These are phyloP conservation scores for Jordanella pulchra DNA, from an alignment of 2,797 vertebrate species.

Conservation along the genomic window DNA sequence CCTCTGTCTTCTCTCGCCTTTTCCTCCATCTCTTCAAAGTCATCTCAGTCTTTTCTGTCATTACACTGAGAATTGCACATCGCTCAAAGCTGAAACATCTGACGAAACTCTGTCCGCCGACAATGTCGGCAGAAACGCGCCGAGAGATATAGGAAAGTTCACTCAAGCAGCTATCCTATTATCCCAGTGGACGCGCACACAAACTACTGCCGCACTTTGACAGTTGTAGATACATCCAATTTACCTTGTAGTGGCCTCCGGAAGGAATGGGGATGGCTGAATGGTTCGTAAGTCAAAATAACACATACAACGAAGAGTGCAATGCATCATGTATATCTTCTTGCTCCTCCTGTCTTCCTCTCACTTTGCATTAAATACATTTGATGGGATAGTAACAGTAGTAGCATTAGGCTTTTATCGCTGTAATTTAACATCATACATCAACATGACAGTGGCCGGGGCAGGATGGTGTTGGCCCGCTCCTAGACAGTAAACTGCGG, in stretches of 20 bases:
- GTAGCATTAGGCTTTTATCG: slow-evolving; percentile 67
- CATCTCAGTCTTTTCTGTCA: slow-evolving; percentile 62
- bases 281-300: slow-evolving; percentile 46
- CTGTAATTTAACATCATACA: slow-evolving; percentile 68
- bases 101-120: slow-evolving; percentile 63
- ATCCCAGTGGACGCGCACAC: slow-evolving; percentile 42
- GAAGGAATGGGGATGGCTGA: slow-evolving; percentile 53
- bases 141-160: slow-evolving; percentile 62
- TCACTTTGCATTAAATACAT: slow-evolving; percentile 63
- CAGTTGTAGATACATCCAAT: slow-evolving; percentile 58
- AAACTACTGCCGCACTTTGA: slow-evolving; percentile 51
- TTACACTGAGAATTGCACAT: slow-evolving; percentile 59
- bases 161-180: slow-evolving; percentile 61
- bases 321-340: slow-evolving; percentile 24
- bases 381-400: slow-evolving; percentile 61
- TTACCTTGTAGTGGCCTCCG: slow-evolving; percentile 64
- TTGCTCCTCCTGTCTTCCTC: slow-evolving; percentile 31
- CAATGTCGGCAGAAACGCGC: slow-evolving; percentile 53
- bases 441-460: slow-evolving; percentile 65
- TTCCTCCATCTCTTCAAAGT: slow-evolving; percentile 63
- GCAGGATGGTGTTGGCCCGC: slow-evolving; percentile 49
- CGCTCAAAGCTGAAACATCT: slow-evolving; percentile 67
- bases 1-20: slow-evolving; percentile 34
- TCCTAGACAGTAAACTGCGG: slow-evolving; percentile 44
- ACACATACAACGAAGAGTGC: slow-evolving; percentile 42